Evolutionary conservation across 2,888 invertebrate genomes (phyloP), one percentile per base, ranked within the genome.

Genomic region (Abrostola triplasia): DNA sequence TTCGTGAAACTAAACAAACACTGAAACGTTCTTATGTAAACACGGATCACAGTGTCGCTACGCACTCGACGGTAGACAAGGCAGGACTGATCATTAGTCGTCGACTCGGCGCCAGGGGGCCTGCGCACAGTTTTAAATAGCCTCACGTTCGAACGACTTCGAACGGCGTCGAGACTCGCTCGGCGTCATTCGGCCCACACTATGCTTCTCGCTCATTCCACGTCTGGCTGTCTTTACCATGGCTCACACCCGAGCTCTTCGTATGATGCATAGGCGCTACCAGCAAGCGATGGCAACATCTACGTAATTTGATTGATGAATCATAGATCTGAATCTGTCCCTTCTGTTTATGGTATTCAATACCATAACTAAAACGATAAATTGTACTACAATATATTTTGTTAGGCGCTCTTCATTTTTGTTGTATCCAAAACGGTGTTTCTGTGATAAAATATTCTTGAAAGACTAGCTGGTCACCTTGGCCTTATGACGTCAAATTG

Each of bases 121-220:
- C 90, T 94, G 95, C 95, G 95, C 95, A 92, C 91, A 92, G 93
- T 95, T 95, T 95, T 95, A 95, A 95, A 95, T 95, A 95, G 95
- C 95, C 91, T 92, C 92, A 87, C 87, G 91, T 91, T 90, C 88
- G 90, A 90, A 89, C 89, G 86, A 82, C 83, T 85, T 78, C 80
- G 85, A 85, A 82, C 83, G 86, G 78, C 80, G 85, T 48, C 74
- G 88, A 84, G 88, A 86, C 85, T 88, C 87, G 82, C 77, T 90
- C 92, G 90, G 88, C 92, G 93, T 92, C 92, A 84, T 76, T 89
- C 90, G 85, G 89, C 94, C 93, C 94, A 93, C 93, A 92, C 94
- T 88, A 76, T 90, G 89, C 84, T 94, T 94, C 94, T 94, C 94
- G 94, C 92, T 94, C 94, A 91, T 94, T 94, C 93, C 85, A 92